These are phyloP conservation scores for Luscinia megarhynchos DNA, from an alignment of 2,797 vertebrate species.

Conservation along the genomic window DNA sequence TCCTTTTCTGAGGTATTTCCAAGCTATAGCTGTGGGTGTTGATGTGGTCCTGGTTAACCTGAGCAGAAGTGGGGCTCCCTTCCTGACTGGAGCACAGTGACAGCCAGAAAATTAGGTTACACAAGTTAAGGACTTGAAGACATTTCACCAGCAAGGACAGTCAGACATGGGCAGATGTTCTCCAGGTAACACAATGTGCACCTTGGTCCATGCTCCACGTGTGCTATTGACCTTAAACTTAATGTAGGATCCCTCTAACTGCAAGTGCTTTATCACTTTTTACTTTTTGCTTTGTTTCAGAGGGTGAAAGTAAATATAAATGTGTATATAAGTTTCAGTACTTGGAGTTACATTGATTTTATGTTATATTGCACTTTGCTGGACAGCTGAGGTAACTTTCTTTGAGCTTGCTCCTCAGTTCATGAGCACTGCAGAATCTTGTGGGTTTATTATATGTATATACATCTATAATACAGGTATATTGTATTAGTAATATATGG, in stretches of 20 bases:
- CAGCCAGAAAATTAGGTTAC: neutral
- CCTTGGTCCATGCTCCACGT: neutral
- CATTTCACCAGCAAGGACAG: neutral
- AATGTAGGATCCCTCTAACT: neutral
- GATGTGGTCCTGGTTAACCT: neutral
- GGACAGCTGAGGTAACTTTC: neutral
- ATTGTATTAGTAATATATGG: neutral
- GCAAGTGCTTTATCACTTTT: neutral
- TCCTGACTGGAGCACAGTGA: neutral
- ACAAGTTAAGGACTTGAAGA: neutral
- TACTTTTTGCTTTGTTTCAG: neutral
- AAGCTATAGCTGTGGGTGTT: neutral
- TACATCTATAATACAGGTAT: neutral
- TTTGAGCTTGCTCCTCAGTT: neutral
- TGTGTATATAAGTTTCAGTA: neutral
- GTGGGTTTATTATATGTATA: neutral
- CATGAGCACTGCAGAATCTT: neutral
- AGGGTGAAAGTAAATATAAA: neutral
- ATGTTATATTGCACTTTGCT: neutral
- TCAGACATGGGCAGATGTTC: neutral
- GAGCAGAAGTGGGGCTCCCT: accelerated
- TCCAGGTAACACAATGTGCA: neutral
- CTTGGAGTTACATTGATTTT: neutral
- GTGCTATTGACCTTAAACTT: neutral
- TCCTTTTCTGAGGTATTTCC: neutral